phyloP scores from a whole-genome alignment of 1,140 invertebrate species.

The Caenorhabditis briggsae region DNA sequence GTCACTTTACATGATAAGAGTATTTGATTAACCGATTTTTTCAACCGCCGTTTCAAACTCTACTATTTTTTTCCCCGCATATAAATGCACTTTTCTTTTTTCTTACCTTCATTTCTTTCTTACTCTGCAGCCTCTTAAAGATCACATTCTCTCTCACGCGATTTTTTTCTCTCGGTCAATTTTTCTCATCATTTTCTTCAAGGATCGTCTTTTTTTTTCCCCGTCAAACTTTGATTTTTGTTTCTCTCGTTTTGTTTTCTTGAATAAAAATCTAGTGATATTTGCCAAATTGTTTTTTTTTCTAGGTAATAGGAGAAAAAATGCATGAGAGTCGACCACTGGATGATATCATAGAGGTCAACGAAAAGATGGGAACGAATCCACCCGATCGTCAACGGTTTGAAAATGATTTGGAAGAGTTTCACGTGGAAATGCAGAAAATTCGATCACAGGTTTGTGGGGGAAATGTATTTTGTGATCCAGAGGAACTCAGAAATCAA shows the following conservation, averaged over 20 bases:
- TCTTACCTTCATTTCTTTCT: not conserved
- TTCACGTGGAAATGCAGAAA: slow-evolving; percentile 1
- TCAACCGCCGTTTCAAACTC: slow-evolving; percentile 13
- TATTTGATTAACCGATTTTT: slow-evolving; percentile 50
- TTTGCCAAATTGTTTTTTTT: not conserved
- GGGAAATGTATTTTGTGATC: no score
- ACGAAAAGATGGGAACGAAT: not conserved
- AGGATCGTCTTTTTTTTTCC: slow-evolving; percentile 15
- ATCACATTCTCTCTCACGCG: not conserved
- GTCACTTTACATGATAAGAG: slow-evolving; percentile 27
- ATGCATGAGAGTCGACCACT: slow-evolving; percentile 39
- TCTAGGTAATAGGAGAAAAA: slow-evolving; percentile 38
- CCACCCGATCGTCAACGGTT: slow-evolving; percentile 33
- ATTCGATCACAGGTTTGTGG: not conserved
- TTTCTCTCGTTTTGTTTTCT: not conserved
- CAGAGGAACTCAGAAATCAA: no score
- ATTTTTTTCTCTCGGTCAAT: not conserved
- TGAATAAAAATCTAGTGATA: not conserved
- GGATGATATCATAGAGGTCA: slow-evolving; percentile 46
- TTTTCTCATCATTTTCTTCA: slow-evolving; percentile 18
- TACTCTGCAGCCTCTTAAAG: not conserved
- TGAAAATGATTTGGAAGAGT: slow-evolving; percentile 43
- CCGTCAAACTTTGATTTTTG: not conserved
- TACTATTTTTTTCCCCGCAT: not conserved
- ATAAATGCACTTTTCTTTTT: slow-evolving; percentile 4